Evolutionary conservation across 2,113 vertebrate genomes (phyloP).

Genomic region (Balaenoptera acutorostrata): DNA sequence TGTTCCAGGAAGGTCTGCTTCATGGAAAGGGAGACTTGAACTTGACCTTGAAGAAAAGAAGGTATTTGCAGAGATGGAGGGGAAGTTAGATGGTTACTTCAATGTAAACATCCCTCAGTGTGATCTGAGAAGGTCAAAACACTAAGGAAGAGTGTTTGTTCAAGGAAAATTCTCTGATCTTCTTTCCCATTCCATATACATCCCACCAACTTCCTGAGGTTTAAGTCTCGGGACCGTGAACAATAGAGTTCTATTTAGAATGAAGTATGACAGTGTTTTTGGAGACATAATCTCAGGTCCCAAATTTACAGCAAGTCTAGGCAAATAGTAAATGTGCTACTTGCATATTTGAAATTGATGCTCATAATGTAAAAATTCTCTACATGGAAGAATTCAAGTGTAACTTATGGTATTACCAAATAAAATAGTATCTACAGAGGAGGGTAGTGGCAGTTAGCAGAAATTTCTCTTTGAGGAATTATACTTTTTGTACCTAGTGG

Average conservation of each 20-base stretch:
- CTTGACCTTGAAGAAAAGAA: slow-evolving; percentile 38
- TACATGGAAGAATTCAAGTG: background rate
- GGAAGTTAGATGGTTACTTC: slow-evolving; percentile 33
- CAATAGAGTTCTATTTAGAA: background rate
- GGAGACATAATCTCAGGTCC: background rate
- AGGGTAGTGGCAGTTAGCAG: background rate
- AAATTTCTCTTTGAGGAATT: slow-evolving; percentile 35
- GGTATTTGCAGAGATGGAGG: slow-evolving; percentile 21
- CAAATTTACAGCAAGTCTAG: background rate
- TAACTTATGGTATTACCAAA: background rate
- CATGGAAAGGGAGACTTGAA: background rate
- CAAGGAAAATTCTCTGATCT: background rate
- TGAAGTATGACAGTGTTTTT: background rate
- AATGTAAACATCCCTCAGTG: slow-evolving; percentile 28
- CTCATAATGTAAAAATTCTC: background rate
- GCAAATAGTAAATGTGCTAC: background rate
- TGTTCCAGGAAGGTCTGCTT: background rate
- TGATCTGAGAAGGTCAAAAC: slow-evolving; percentile 16
- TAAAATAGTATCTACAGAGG: background rate
- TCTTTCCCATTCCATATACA: background rate
- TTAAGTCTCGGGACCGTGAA: background rate
- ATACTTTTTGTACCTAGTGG: background rate
- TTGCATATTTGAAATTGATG: background rate
- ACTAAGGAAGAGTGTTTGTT: slow-evolving; percentile 32
- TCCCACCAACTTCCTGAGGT: background rate